Base-by-base conservation (phyloP, 2,797 vertebrate genomes). In the Myotis myotis region DNA sequence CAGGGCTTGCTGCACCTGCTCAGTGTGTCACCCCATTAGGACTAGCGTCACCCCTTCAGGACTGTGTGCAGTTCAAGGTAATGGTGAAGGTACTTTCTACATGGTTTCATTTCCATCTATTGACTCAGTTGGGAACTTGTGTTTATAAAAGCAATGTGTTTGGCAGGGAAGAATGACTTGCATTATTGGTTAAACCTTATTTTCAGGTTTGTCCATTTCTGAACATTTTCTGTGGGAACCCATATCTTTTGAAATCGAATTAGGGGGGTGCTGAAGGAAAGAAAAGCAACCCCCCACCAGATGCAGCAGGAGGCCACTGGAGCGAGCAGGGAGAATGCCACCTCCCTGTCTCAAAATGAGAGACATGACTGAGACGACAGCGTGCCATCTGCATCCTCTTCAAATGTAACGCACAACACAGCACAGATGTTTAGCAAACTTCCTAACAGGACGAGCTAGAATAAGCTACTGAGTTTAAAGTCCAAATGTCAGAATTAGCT, bases 401-500 rank as follows among this genome's bases (percentile, higher is more conserved):
- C 95, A 82, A 60, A 76, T n/a, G 82, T 4, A 55, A 82, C 91
- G 10, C 81, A 47, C 49, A 74, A 28, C 71, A n/a, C 1, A 3
- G 78, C 71, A 53, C 17, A 41, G 10, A 41, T 62, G 62, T 55
- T 94, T 74, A 82, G 19, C 64, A 68, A 76, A 80, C 60, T 94
- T 68, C 38, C 23, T 90, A 66, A 53, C 78, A 60, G 87, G 60
- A 78, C 7, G 79, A 92, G 91, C 25, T 30, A 51, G 25, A 28
- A 49, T 23, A 38, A 72, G 64, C 72, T 64, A 66, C 81, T 79
- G 19, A 91, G 75, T 72, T 91, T 74, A 84, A 95, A 81, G 80
- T 94, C 78, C 75, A 22, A 84, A 68, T 53, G 89, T 87, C 87
- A 89, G 70, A 47, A 86, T 76, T 78, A 87, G 79, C n/a, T 83